Conservation (phyloP, 2,113 vertebrate genomes). For the Oreochromis spilurus region DNA sequence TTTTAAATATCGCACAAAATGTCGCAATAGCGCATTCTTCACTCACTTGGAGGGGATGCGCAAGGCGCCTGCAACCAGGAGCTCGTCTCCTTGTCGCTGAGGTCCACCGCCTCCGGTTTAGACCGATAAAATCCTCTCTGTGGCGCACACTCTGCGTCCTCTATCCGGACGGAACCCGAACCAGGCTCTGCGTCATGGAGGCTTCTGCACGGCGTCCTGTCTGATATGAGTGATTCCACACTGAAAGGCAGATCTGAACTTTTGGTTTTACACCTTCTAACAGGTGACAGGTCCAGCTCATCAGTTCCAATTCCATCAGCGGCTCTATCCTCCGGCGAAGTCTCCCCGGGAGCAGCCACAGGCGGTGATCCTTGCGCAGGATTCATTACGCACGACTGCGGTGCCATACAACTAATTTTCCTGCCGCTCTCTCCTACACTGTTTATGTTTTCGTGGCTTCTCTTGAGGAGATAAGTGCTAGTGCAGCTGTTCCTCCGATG, state of each 20-base stretch:
- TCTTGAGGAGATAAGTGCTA: neutral
- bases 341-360: slow-evolving; percentile 42
- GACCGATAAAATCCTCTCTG: slow-evolving; percentile 44
- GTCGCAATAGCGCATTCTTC: neutral
- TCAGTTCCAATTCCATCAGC: slow-evolving; percentile 41
- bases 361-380: slow-evolving; percentile 67
- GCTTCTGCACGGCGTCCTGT: slow-evolving; percentile 48
- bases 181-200: slow-evolving; percentile 28
- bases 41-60: slow-evolving; percentile 71
- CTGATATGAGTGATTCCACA: slow-evolving; percentile 77
- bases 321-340: slow-evolving; percentile 41
- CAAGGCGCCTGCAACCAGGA: slow-evolving; percentile 62
- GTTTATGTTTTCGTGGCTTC: neutral
- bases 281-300: slow-evolving; percentile 51
- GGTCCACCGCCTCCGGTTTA: slow-evolving; percentile 46
- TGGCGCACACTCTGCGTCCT: slow-evolving; percentile 51
- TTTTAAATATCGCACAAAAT: neutral
- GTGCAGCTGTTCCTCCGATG: neutral
- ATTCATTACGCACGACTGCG: slow-evolving; percentile 76
- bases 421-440: neutral
- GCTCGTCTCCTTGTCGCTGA: slow-evolving; percentile 54
- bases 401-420: slow-evolving; percentile 75
- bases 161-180: slow-evolving; percentile 10
- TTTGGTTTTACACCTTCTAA: slow-evolving; percentile 61
- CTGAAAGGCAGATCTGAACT: slow-evolving; percentile 73